Percentiles rank a stretch among this genome's conserved stretches.
These are phyloP conservation scores for Protosalanx chinensis DNA, from an alignment of 2,797 vertebrate genomes.

Conservation along the genomic window DNA sequence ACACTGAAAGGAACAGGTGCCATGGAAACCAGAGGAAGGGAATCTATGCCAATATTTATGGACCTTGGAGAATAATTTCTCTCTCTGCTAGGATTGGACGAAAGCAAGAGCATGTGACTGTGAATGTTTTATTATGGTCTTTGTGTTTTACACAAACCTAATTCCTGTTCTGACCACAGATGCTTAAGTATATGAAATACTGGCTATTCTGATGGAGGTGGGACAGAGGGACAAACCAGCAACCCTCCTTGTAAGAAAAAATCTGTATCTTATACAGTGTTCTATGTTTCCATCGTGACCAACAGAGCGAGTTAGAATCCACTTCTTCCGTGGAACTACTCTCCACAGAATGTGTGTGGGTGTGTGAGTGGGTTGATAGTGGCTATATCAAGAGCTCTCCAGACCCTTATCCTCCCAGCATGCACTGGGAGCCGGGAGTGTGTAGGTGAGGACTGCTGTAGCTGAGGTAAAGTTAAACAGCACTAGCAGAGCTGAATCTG, in stretches of 20 bases:
- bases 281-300: background rate
- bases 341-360: slow-evolving; percentile 14
- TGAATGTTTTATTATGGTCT: slow-evolving; percentile 22
- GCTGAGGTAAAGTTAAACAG: slow-evolving; percentile 41
- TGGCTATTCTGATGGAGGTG: slow-evolving; percentile 4
- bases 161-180: slow-evolving; percentile 22
- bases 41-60: slow-evolving; percentile 6
- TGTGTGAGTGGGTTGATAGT: slow-evolving; percentile 9
- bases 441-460: slow-evolving; percentile 35
- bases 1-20: slow-evolving; percentile 45
- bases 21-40: slow-evolving; percentile 33
- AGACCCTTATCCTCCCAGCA: slow-evolving; percentile 26
- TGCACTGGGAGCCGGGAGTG: slow-evolving; percentile 18
- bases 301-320: background rate
- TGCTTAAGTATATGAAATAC: slow-evolving; percentile 23
- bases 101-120: background rate
- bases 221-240: background rate
- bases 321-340: background rate
- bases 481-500: slow-evolving; percentile 11
- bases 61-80: slow-evolving; percentile 43
- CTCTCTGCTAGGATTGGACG: slow-evolving; percentile 9
- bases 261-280: background rate
- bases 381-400: slow-evolving; percentile 35
- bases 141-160: slow-evolving; percentile 47
- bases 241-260: background rate